These are phyloP conservation scores for Bombus waltoni DNA, from an alignment of 1,140 invertebrate species.

Conservation along the genomic window DNA sequence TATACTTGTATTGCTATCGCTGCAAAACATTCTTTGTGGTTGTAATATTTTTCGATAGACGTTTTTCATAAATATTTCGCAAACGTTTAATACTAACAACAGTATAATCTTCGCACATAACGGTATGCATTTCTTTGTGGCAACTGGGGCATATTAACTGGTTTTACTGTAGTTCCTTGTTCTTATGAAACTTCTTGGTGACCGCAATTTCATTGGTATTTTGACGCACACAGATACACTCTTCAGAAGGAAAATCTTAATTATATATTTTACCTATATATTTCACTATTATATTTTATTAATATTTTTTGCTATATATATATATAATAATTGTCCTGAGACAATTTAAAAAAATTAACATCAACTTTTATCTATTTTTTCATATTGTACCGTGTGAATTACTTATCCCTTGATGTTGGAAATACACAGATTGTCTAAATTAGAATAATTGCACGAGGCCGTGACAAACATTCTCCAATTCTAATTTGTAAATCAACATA, in stretches of 20 bases:
- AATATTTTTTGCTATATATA: background rate
- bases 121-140: slow-evolving; percentile 40
- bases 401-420: background rate
- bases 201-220: slow-evolving; percentile 29
- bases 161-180: slow-evolving; percentile 33
- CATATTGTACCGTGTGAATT: background rate
- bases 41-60: background rate
- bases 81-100: slow-evolving; percentile 6
- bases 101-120: slow-evolving; percentile 6
- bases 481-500: background rate
- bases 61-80: background rate
- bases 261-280: background rate
- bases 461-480: background rate
- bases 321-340: too few relatives aligned
- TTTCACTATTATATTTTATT: background rate
- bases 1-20: background rate
- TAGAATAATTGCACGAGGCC: background rate
- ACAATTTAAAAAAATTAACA: background rate
- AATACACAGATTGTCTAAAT: background rate
- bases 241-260: background rate
- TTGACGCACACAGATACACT: background rate
- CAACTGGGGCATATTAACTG: slow-evolving; percentile 49
- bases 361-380: background rate
- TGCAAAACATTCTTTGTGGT: background rate
- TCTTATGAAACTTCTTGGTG: slow-evolving; percentile 23